Conservation (phyloP, 2,797 vertebrate species). For the Sylvilagus floridanus region DNA sequence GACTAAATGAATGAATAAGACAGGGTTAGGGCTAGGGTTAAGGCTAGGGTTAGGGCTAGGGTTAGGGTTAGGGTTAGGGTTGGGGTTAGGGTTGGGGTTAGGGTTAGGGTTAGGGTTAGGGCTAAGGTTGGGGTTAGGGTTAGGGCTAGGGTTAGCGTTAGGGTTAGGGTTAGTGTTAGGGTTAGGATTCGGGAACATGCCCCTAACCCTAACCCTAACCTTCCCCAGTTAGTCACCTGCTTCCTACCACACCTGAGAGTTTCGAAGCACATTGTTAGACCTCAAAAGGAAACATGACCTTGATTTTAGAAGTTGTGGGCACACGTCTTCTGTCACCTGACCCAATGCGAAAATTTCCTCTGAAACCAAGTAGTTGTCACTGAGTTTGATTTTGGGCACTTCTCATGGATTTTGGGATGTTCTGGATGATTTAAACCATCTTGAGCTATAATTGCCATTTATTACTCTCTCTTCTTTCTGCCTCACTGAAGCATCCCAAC, state of each 20-base stretch:
- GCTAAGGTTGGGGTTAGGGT: too few relatives aligned
- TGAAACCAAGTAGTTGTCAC: not conserved
- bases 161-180: too few relatives aligned
- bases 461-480: not conserved
- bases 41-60: too few relatives aligned
- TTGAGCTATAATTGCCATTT: not conserved
- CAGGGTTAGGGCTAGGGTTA: too few relatives aligned
- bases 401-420: not conserved
- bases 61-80: too few relatives aligned
- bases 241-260: not conserved
- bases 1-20: not conserved
- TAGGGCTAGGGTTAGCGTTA: too few relatives aligned
- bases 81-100: too few relatives aligned
- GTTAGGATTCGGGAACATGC: too few relatives aligned
- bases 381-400: not conserved
- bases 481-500: not conserved
- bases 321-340: not conserved
- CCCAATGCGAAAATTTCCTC: not conserved
- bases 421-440: not conserved
- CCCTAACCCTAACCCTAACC: not conserved
- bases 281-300: conserved; percentile 43
- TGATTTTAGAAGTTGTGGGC: not conserved
- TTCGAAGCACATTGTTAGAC: not conserved
- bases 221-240: not conserved
- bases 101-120: too few relatives aligned